phyloP scores from a whole-genome alignment of 2,797 vertebrate genomes.

The Esox masquinongy region DNA sequence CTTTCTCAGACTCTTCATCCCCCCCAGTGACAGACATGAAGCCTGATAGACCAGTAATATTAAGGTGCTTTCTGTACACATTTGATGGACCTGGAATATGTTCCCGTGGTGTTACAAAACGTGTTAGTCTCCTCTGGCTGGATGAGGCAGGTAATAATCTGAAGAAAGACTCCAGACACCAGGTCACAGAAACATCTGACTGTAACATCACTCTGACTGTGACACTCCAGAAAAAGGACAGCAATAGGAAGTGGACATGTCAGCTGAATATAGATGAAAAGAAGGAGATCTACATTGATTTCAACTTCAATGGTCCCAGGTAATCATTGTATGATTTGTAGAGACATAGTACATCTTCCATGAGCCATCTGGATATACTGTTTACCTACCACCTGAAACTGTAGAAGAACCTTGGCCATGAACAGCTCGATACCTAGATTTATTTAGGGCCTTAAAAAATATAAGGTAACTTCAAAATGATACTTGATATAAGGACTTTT shows the following conservation, averaged over 20 bases:
- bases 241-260: neutral
- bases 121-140: neutral
- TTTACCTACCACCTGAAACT: too few relatives aligned
- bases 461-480: too few relatives aligned
- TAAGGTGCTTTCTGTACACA: neutral
- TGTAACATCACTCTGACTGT: slow-evolving; percentile 13
- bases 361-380: neutral
- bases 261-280: neutral
- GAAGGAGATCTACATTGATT: neutral
- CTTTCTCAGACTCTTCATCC: neutral
- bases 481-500: too few relatives aligned
- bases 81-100: neutral
- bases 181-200: neutral
- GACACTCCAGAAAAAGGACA: neutral
- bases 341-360: neutral
- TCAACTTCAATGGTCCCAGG: neutral
- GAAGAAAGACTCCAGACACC: neutral
- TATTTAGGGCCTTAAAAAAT: too few relatives aligned
- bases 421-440: too few relatives aligned
- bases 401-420: too few relatives aligned
- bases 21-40: neutral
- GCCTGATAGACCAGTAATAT: too few relatives aligned
- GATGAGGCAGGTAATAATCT: neutral
- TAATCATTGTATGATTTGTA: neutral
- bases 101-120: neutral